phyloP scores from a whole-genome alignment of 2,113 vertebrate genomes.

The Mystacornis crossleyi region DNA sequence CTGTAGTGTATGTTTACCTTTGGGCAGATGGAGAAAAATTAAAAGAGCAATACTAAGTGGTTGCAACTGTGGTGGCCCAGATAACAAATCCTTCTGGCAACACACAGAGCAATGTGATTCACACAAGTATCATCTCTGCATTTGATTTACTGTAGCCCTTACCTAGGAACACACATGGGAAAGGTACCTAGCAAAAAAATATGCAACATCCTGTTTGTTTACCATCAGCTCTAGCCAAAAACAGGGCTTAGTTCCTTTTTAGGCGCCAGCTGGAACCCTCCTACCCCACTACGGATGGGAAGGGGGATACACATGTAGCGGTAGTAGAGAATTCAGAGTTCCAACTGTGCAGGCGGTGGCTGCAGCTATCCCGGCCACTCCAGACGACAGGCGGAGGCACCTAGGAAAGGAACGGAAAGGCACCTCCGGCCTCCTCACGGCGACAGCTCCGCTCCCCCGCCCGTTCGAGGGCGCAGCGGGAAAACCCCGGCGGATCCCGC shows the following conservation, averaged over 20 bases:
- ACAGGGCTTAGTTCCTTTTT: not conserved
- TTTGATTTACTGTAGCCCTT: not conserved
- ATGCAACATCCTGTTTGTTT: not conserved
- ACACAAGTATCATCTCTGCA: not conserved
- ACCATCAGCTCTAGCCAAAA: not conserved
- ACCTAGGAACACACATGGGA: not conserved
- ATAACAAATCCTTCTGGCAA: not conserved
- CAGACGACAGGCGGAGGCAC: too few relatives aligned
- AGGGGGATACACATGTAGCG: accelerated
- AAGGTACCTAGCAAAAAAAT: not conserved
- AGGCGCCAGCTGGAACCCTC: not conserved
- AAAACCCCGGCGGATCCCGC: too few relatives aligned
- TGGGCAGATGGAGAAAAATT: not conserved
- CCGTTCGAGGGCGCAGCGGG: too few relatives aligned
- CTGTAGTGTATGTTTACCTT: not conserved
- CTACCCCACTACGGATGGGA: accelerated
- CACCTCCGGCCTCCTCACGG: not conserved
- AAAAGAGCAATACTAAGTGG: not conserved
- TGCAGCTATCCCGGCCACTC: not conserved
- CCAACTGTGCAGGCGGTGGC: too few relatives aligned
- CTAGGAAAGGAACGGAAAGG: not conserved
- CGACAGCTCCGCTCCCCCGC: not conserved
- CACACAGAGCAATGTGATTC: not conserved
- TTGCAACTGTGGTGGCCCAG: too few relatives aligned
- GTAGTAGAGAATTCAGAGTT: too few relatives aligned